These are phyloP conservation scores for Mesopsocus fuscifrons DNA, from an alignment of 2,888 invertebrate genomes.

Conservation along the genomic window DNA sequence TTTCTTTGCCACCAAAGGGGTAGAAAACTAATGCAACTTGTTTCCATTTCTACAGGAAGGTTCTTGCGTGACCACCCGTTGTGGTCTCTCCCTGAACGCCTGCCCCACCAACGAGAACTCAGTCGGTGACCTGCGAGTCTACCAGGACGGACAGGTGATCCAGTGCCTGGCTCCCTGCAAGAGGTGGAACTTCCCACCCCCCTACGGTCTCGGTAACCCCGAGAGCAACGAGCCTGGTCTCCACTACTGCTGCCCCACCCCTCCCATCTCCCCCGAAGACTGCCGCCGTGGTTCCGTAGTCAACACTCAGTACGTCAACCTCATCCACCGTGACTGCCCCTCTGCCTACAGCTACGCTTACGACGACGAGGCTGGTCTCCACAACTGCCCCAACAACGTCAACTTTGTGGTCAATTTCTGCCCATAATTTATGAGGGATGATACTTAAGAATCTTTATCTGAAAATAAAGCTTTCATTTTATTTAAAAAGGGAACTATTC, in stretches of 20 bases:
- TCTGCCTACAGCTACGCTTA: conserved; percentile 6
- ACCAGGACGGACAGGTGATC: neutral
- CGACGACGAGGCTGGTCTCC: conserved; percentile 7
- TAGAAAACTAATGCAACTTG: no score
- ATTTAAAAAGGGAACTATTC: no score
- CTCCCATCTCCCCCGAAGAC: conserved; percentile 6
- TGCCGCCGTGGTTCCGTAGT: conserved; percentile 4
- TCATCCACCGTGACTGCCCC: conserved; percentile 5
- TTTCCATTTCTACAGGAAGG: conserved; percentile 5
- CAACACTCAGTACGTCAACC: conserved; percentile 6
- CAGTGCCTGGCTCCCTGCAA: neutral
- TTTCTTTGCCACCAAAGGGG: no score
- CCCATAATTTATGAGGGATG: no score
- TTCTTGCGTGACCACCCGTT: conserved; percentile 2
- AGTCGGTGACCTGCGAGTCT: conserved; percentile 1
- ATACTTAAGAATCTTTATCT: no score
- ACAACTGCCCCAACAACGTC: conserved; percentile 5
- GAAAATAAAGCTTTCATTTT: no score
- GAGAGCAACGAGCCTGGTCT: conserved; percentile 2
- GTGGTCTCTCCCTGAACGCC: neutral
- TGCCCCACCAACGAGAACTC: neutral
- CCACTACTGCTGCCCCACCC: conserved; percentile 7
- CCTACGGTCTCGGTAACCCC: conserved; percentile 4
- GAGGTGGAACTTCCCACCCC: conserved; percentile 5
- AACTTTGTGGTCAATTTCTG: conserved; percentile 1